A percentile compares a stretch with the other conserved stretches of the same genome.
Conservation (phyloP, 2,888 invertebrate genomes). For the Globia sparganii region DNA sequence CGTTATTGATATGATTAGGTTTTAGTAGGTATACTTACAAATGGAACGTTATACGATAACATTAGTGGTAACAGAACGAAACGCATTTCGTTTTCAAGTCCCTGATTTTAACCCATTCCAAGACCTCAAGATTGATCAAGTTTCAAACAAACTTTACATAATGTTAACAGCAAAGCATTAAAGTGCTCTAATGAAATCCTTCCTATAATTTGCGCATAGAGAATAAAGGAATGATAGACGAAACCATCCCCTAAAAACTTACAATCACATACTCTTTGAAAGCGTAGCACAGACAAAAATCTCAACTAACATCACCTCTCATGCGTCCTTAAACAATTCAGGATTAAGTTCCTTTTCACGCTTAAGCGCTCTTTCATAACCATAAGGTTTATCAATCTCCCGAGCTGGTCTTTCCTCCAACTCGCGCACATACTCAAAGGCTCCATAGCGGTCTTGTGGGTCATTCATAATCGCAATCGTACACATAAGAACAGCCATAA, state of each 20-base stretch:
- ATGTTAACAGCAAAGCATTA: background rate
- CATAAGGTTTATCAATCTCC: slow-evolving; percentile 76
- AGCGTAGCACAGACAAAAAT: slow-evolving; percentile 9
- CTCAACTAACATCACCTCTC: slow-evolving; percentile 1
- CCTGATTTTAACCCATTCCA: background rate
- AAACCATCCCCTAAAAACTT: background rate
- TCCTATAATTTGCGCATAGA: background rate
- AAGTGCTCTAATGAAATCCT: background rate
- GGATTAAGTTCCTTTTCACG: slow-evolving; percentile 77
- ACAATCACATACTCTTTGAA: background rate
- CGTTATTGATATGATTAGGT: too few relatives aligned
- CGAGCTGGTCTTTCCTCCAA: slow-evolving; percentile 50
- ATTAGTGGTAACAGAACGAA: too few relatives aligned
- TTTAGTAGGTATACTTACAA: too few relatives aligned
- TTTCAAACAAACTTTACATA: background rate
- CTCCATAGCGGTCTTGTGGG: slow-evolving; percentile 69
- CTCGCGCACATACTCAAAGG: slow-evolving; percentile 66
- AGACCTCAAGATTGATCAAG: background rate
- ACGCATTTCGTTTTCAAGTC: too few relatives aligned
- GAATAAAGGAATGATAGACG: background rate
- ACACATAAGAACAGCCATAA: slow-evolving; percentile 68
- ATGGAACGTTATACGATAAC: too few relatives aligned
- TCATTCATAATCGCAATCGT: slow-evolving; percentile 64
- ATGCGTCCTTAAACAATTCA: slow-evolving; percentile 81
- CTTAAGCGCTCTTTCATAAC: slow-evolving; percentile 78